Percentiles rank a stretch among this genome's conserved stretches.
phyloP scores from a whole-genome alignment of 2,797 vertebrate species.

The Eurystomus glaucurus region DNA sequence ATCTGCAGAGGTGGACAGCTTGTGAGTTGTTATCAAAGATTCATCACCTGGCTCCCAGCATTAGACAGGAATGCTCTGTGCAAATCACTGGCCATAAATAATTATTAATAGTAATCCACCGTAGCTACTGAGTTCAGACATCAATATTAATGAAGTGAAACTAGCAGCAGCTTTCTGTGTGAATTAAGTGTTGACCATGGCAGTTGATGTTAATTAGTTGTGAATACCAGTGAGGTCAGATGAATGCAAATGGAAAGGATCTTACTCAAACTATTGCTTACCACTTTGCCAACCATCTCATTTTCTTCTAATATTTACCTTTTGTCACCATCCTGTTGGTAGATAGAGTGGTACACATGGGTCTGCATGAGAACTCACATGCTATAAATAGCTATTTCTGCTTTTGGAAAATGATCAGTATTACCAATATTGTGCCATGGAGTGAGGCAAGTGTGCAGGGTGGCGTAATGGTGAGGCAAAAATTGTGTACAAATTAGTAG shows the following conservation, averaged over 20 bases:
- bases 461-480: background rate
- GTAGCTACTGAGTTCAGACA: background rate
- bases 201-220: slow-evolving; percentile 40
- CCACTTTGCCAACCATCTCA: background rate
- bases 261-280: background rate
- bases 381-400: background rate
- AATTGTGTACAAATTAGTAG: background rate
- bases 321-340: background rate
- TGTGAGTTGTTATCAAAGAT: background rate
- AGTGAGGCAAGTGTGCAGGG: background rate
- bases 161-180: background rate
- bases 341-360: background rate
- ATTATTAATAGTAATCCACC: slow-evolving; percentile 43
- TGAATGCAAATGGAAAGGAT: slow-evolving; percentile 21
- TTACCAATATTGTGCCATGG: background rate
- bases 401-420: background rate
- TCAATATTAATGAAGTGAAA: slow-evolving; percentile 61
- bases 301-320: background rate
- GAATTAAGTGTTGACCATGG: slow-evolving; percentile 15
- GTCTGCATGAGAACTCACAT: background rate
- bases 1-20: background rate
- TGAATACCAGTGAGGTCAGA: slow-evolving; percentile 25
- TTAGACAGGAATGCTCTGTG: background rate
- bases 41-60: background rate
- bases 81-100: background rate